Evolutionary conservation across 2,888 invertebrate species (phyloP), one percentile per base, ranked within the genome.

Genomic region (Elysia crispata): DNA sequence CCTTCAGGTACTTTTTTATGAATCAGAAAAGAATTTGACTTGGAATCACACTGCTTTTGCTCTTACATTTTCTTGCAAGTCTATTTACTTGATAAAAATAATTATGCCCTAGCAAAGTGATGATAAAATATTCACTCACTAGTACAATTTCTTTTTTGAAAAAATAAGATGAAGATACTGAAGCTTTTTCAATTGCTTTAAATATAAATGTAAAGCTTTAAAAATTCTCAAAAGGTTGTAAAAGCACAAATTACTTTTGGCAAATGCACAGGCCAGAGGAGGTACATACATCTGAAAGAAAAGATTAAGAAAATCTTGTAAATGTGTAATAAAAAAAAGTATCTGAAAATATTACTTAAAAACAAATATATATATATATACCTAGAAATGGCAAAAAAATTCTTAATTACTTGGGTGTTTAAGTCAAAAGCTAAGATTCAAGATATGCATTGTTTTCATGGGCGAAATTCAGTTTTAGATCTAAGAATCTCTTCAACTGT

Each of bases 241-340:
- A 41, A 41, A 41, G n/a, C n/a, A n/a, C n/a, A 6, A 77, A 81
- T 81, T 88, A 95, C 94, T 86, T 94, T 94, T 79, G 94, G 95
- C 81, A 93, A 88, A 82, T 93, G 93, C 88, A 82, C 90, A 90
- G 1, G 89, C 88, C 75, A 89, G 73, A 33, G 90, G 90, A 30
- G 89, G 89, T n/a, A 88, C 86, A 30, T 85, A 83, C 23, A 83
- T 81, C 89, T 89, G 84, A 62, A 85, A 86, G 25, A 74, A 66
- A 82, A 76, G 75, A 78, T 30, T 33, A 54, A n/a, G 11, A 76
- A 57, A 74, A 70, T 5, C 20, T 23, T 23, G 23, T 5, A 54
- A 54, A 54, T 54, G 54, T 54, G 13, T 20, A 54, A 20, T 15
- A 54, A 54, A 13, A 60, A 60, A 60, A 60, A 60, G 60, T 60